Evolutionary conservation across 2,797 vertebrate genomes (phyloP), one percentile per base, ranked within the genome.

Genomic region (Allobates femoralis): DNA sequence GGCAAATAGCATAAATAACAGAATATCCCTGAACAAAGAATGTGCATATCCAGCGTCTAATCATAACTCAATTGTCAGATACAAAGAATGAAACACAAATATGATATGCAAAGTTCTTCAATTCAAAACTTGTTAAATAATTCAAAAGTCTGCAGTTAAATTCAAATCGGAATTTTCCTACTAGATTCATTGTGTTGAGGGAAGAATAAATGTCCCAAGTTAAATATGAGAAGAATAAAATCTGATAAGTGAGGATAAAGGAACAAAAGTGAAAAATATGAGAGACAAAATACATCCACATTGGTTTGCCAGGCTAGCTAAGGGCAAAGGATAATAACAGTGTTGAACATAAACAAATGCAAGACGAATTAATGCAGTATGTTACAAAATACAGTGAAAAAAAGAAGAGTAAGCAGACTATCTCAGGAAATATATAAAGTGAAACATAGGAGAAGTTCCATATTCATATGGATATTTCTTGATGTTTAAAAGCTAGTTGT

Each of bases 1-100:
- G 89, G 79, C 92, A 93, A 50, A 93, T 88, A 82, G 93, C 89
- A 92, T 93, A 83, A 84, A 89, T 73, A 81, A 82, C 55, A 41
- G 79, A 76, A 67, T 77, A 79, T 76, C 67, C 30, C 71, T 56
- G 71, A 81, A 76, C 58, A 86, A 86, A 82, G 85, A 73, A 74
- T 80, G 37, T 74, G 62, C 60, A 56, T 82, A 86, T 82, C 73
- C 30, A 67, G 23, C 41, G 18, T 78, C 85, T 82, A 77, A 86
- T 86, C 80, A 83, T 83, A 86, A 83, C 60, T 69, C 80, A 77
- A 76, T 82, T 86, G 73, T 82, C 37, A 77, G 73, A 46, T 77
- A 82, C 41, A 86, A 82, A 86, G 73, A 82, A 86, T 86, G 30
- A 86, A 86, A 86, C 46, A 83, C 50, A 83, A 78, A 78, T 76